These are phyloP conservation scores for Gymnocheta viridis DNA, from an alignment of 2,888 invertebrate genomes.

Conservation along the genomic window DNA sequence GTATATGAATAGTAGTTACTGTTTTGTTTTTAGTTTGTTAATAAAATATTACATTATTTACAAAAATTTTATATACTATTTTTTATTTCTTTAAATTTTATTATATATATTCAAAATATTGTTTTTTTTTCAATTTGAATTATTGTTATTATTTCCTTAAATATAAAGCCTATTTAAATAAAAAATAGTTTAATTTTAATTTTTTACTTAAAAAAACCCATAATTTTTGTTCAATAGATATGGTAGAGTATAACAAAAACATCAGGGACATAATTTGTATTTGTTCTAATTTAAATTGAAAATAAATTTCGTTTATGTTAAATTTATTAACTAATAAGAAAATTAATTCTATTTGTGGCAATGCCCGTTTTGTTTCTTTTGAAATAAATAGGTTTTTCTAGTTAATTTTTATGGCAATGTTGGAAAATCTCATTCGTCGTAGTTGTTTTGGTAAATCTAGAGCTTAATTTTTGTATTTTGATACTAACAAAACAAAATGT, in stretches of 20 bases:
- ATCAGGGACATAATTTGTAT: neutral
- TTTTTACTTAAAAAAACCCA: constrained; percentile 26
- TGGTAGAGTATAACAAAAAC: neutral
- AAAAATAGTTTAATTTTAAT: constrained; percentile 37
- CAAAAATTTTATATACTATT: constrained; percentile 52
- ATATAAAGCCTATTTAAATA: constrained; percentile 51
- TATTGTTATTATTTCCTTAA: constrained; percentile 66
- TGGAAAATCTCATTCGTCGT: constrained; percentile 47
- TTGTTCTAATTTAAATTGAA: constrained; percentile 3
- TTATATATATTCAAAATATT: constrained; percentile 55
- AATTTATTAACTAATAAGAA: neutral
- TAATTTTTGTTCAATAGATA: neutral
- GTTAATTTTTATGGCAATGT: constrained; percentile 66
- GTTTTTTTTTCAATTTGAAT: constrained; percentile 53
- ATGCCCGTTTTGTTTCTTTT: constrained; percentile 3
- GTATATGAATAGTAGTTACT: constrained; percentile 41
- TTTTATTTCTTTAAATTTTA: constrained; percentile 24
- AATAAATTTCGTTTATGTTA: neutral
- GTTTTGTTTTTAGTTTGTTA: constrained; percentile 38
- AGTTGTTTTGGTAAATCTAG: constrained; percentile 56
- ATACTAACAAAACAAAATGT: neutral
- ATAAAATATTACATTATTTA: constrained; percentile 70
- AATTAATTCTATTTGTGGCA: constrained; percentile 7
- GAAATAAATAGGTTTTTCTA: neutral
- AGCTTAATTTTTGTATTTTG: constrained; percentile 23